Base-by-base conservation (phyloP, 2,113 vertebrate species). In the Ailuropoda melanoleuca region DNA sequence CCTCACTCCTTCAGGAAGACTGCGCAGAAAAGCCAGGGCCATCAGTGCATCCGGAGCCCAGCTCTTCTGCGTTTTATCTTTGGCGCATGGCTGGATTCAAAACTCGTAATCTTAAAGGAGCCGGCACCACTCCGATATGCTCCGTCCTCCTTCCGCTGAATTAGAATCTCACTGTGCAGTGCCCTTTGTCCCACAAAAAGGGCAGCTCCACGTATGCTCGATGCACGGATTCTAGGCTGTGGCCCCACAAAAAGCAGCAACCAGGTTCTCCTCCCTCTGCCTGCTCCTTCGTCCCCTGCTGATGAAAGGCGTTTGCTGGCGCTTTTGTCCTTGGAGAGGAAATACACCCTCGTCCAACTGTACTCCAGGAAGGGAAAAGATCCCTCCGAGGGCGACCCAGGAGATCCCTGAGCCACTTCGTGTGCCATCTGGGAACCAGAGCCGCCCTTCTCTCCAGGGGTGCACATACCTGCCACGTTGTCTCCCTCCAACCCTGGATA, bases 71-170 rank as follows among this genome's bases (percentile, higher is more conserved):
- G 3, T 64, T 64, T 64, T 34, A 17, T 15, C 29, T 34, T 64
- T 64, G 62, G 62, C 62, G 14, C 62, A 34, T 8, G 62, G 15
- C 62, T 64, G 62, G 29, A 64, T 64, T 64, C 62, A 34, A 64
- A 64, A 34, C 62, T 64, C 13, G 4, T 34, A 64, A 8, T 34
- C 14, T 64, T 34, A 64, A 6, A 64, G 62, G 62, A 64, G 29
- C 2, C 14, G 2, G 29, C 14, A 15, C 62, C 14, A 2, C 14
- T 17, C 6, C 29, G 14, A 31, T 34, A 14, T 15, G 62, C 29
- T 34, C 29, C 0, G 62, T 34, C 29, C 62, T 64, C 62, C 0
- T 29, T 34, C 29, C 62, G 15, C 62, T 15, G 29, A 31, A 34
- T 64, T 64, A 64, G 29, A 31, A 29, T 64, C 60, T 64, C 26